Base-by-base conservation (phyloP, 2,888 invertebrate species). In the Nymphalis c-album region DNA sequence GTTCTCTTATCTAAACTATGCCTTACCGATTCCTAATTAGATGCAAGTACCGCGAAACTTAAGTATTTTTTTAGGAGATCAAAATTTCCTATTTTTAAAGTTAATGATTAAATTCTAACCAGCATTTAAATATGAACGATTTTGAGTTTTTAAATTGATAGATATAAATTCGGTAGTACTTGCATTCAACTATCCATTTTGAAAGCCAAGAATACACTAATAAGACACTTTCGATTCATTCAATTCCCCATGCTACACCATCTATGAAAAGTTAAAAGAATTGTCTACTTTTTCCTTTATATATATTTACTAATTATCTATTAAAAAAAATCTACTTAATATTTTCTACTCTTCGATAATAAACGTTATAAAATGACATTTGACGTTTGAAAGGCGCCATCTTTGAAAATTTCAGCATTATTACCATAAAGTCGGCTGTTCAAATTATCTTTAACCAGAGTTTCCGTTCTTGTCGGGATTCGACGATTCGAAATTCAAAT, bases 221-320 rank as follows among this genome's bases (percentile, higher is more conserved):
- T 70, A 68, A 74, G 67, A 73, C 71, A 71, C 71, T 71, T 62
- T 68, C 67, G 60, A 55, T 65, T 64, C 58, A 63, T 62, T 72
- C 67, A 64, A 62, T 58, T 53, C 63, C 26, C 66, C 61, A 35
- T 55, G 50, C n/a, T 46, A 69, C n/a, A 48, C 1, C 26, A 40
- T 40, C 40, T 40, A 40, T 40, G 57, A 46, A 40, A 53, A 40
- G 40, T 51, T 59, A n/a, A 59, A 50, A n/a, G 7, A 17, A 48
- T 17, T 40, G 0, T 40, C 10, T 13, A 40, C 4, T 4, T 40
- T 40, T 13, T 40, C 40, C 10, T 40, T 13, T 13, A 40, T 13
- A 13, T 40, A 13, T 13, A 13, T 40, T 40, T 13, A 40, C 13
- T 40, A 40, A 13, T 3, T 40, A 40, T 40, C 10, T 13, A 40